Evolutionary conservation across 2,888 invertebrate genomes (phyloP), one percentile per base, ranked within the genome.

Genomic region (Meliscaeva auricollis): DNA sequence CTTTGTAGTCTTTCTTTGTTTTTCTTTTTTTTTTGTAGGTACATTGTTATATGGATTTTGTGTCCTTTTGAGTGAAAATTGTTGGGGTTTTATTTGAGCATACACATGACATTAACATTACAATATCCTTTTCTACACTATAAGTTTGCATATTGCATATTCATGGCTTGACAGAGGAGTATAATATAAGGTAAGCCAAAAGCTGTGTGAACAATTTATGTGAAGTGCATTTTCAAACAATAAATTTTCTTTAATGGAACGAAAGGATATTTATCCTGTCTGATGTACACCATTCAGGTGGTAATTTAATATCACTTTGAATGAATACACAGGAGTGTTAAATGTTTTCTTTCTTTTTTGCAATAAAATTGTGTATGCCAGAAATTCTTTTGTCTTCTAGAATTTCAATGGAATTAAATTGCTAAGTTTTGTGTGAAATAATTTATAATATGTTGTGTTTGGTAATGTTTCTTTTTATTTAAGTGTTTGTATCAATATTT

Each of bases 241-340:
- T 82, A 77, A 77, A 77, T 82, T 82, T 58, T 66, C 64, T 50
- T 82, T 82, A 82, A 82, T 82, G 81, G 81, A 52, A 52, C 66
- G 60, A 82, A 77, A 72, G 72, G 72, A 77, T 82, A 77, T 77
- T 82, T 82, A 77, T 77, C 81, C 77, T 72, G 81, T 81, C 80
- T 81, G 80, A 69, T 35, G 13, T 38, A 74, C n/a, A 52, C 72
- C 48, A 72, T 72, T 66, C 77, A 77, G 66, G 81, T 77, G 50
- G 81, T 77, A 72, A 77, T 76, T 70, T 66, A 77, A 81, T 77
- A 66, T 66, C 17, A 35, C 50, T 56, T 9, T 46, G 35, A 54
- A 62, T 22, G 62, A 22, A 70, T 64, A 64, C 62, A 52, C 26
- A 38, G 9, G 38, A 56, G 69, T 64, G 62, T 20, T 56, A 62